Conservation (phyloP, 2,113 vertebrate species). For the Oceanodroma tethys region DNA sequence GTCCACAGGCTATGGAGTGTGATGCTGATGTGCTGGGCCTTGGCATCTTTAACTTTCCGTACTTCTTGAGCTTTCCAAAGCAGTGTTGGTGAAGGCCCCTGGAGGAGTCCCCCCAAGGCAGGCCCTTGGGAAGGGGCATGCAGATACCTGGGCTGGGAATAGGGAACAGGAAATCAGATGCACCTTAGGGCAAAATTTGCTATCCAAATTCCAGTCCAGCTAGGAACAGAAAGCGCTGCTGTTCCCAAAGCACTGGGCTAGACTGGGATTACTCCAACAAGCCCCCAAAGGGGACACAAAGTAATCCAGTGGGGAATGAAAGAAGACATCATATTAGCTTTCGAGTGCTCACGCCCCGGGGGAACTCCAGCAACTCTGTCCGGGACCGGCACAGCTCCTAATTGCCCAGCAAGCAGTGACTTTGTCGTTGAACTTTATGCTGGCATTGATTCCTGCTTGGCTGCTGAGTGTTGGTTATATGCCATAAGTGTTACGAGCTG, state of each 20-base stretch:
- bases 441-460: background rate
- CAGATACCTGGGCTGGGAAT: slow-evolving; percentile 36
- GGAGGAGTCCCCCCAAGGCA: background rate
- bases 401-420: background rate
- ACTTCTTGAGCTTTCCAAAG: background rate
- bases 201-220: slow-evolving; percentile 39
- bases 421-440: background rate
- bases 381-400: background rate
- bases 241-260: background rate
- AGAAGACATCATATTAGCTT: background rate
- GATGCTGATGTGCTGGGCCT: background rate
- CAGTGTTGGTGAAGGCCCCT: background rate
- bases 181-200: slow-evolving; percentile 24
- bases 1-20: background rate
- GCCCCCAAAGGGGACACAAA: background rate
- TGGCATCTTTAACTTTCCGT: background rate
- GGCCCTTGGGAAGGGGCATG: background rate
- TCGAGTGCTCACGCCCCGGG: accelerated
- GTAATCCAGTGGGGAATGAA: background rate
- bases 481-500: background rate
- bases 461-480: background rate
- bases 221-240: background rate
- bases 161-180: slow-evolving; percentile 37
- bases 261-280: background rate
- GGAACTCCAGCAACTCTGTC: background rate